Evolutionary conservation across 1,140 invertebrate genomes (phyloP).

Genomic region (Anoplophora glabripennis): DNA sequence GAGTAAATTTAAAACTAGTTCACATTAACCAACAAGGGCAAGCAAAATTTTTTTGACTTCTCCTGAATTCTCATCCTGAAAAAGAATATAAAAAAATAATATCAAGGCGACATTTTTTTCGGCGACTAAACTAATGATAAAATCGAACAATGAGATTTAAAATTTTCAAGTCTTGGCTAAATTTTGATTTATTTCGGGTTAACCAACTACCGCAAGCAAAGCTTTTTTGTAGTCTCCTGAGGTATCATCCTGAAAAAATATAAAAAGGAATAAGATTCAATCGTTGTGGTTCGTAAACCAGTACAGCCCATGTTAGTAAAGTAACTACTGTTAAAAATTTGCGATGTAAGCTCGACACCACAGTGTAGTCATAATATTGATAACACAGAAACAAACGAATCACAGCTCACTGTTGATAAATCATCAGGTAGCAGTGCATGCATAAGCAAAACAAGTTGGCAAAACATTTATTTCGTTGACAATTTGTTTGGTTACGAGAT

Average conservation of each 20-base stretch:
- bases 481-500: too few species aligned
- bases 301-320: too few species aligned
- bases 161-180: not conserved
- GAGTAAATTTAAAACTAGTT: not conserved
- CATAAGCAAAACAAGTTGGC: too few species aligned
- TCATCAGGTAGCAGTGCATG: too few species aligned
- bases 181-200: not conserved
- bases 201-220: slow-evolving; percentile 51
- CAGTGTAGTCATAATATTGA: too few species aligned
- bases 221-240: slow-evolving; percentile 59
- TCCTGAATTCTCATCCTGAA: slow-evolving; percentile 81
- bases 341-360: too few species aligned
- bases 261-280: slow-evolving; percentile 3
- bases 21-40: slow-evolving; percentile 56
- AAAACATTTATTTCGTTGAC: too few species aligned
- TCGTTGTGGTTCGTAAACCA: too few species aligned
- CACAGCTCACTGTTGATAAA: too few species aligned
- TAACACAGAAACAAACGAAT: too few species aligned
- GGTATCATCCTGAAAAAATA: slow-evolving; percentile 53
- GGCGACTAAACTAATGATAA: not conserved
- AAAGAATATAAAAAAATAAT: slow-evolving; percentile 23
- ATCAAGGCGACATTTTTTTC: not conserved
- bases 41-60: slow-evolving; percentile 83
- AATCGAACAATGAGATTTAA: not conserved
- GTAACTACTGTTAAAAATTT: too few species aligned